phyloP scores from a whole-genome alignment of 1,140 invertebrate species.

The Megathymus violae region DNA sequence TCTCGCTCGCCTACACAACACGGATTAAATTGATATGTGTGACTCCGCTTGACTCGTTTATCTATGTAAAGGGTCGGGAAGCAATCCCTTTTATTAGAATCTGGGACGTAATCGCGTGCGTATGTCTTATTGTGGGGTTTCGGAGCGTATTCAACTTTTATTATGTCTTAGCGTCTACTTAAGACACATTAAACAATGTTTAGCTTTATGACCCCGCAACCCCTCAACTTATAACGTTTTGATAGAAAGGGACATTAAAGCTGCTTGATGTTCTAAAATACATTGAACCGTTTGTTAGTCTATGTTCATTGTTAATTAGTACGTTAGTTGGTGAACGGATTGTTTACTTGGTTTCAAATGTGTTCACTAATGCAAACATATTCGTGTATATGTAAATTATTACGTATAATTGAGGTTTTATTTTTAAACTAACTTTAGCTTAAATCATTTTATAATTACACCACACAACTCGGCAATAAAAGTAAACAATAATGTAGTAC shows the following conservation, averaged over 20 bases:
- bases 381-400: no score
- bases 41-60: constrained; percentile 68
- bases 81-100: constrained; percentile 73
- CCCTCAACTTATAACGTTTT: constrained; percentile 11
- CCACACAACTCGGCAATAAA: constrained; percentile 10
- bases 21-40: constrained; percentile 79
- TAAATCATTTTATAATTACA: neutral
- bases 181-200: constrained; percentile 40
- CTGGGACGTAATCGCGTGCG: constrained; percentile 66
- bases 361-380: no score
- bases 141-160: constrained; percentile 61
- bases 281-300: neutral
- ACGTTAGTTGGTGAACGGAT: neutral
- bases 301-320: constrained; percentile 5
- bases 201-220: constrained; percentile 17
- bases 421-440: no score
- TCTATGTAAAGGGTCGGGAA: constrained; percentile 72
- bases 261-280: neutral
- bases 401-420: neutral
- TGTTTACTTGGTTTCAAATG: neutral
- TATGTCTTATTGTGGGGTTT: constrained; percentile 67
- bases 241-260: constrained; percentile 1
- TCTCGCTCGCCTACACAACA: constrained; percentile 61
- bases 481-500: constrained; percentile 25
- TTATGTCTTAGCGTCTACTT: constrained; percentile 59